A percentile compares a stretch with the other conserved stretches of the same genome.
These are phyloP conservation scores for Monopis laevigella DNA, from an alignment of 2,888 invertebrate genomes.

Conservation along the genomic window DNA sequence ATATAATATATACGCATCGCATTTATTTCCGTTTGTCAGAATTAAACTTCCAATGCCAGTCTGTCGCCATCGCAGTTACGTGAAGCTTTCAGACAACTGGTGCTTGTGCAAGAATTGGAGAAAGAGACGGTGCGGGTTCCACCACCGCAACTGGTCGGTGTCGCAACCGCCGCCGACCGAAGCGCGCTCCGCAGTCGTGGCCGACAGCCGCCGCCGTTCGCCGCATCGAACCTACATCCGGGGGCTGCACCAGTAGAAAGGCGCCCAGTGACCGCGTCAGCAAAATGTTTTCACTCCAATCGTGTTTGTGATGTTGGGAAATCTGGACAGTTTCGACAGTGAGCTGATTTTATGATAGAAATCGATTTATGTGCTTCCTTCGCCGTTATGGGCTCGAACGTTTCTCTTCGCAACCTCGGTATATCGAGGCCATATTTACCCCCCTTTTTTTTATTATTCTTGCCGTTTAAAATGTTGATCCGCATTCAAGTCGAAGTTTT, in stretches of 20 bases:
- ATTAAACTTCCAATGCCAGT: no score
- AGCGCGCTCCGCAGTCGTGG: constrained; percentile 1
- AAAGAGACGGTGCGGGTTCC: constrained; percentile 8
- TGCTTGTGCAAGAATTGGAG: constrained; percentile 11
- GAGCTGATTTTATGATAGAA: constrained; percentile 1
- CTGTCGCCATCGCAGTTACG: constrained; percentile 6
- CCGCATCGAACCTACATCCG: not conserved
- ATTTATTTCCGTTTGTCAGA: no score
- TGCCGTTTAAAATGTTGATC: no score
- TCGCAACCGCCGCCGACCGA: constrained; percentile 5
- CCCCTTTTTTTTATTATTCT: no score
- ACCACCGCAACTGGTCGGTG: constrained; percentile 2
- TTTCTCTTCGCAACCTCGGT: constrained; percentile 11
- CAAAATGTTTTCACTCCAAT: constrained; percentile 4
- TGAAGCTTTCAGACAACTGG: constrained; percentile 7
- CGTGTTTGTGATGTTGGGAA: constrained; percentile 3
- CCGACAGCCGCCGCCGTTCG: constrained; percentile 4
- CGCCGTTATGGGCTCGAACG: constrained; percentile 4
- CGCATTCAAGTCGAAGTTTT: no score
- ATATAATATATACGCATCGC: no score
- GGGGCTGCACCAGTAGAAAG: constrained; percentile 1
- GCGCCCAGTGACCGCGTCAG: constrained; percentile 1
- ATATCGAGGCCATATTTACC: constrained; percentile 3
- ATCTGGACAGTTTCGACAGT: constrained; percentile 5
- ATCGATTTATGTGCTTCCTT: constrained; percentile 7